These are phyloP conservation scores for Mormyrus hasselquistii DNA, from an alignment of 2,797 vertebrate genomes.

Conservation along the genomic window DNA sequence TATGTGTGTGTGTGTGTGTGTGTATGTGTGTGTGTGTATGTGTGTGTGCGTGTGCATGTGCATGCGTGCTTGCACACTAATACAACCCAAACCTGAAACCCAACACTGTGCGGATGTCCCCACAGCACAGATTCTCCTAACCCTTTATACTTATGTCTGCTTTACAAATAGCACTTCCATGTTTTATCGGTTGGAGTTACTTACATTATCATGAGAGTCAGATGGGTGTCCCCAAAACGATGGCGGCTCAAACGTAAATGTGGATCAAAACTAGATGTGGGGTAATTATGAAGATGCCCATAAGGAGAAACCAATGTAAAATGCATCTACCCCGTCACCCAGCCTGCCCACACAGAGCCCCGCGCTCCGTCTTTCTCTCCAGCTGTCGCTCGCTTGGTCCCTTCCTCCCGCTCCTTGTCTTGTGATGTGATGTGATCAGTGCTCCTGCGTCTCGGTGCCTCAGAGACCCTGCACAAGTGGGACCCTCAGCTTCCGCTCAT, in stretches of 20 bases:
- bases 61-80: neutral
- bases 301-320: neutral
- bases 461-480: neutral
- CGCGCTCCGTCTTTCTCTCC: neutral
- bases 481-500: neutral
- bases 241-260: neutral
- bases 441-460: neutral
- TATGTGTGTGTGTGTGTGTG: neutral
- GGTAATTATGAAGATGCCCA: neutral
- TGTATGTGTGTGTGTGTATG: too few relatives aligned
- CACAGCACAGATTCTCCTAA: neutral
- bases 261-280: neutral
- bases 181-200: neutral
- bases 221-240: neutral
- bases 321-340: neutral
- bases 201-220: neutral
- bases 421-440: neutral
- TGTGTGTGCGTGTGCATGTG: neutral
- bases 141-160: neutral
- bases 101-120: neutral
- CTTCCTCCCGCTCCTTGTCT: neutral
- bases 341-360: neutral
- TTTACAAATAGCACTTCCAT: neutral
- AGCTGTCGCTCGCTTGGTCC: neutral
- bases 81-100: neutral